These are phyloP conservation scores for Teleiodes luculella DNA, from an alignment of 2,888 invertebrate genomes.

Conservation along the genomic window DNA sequence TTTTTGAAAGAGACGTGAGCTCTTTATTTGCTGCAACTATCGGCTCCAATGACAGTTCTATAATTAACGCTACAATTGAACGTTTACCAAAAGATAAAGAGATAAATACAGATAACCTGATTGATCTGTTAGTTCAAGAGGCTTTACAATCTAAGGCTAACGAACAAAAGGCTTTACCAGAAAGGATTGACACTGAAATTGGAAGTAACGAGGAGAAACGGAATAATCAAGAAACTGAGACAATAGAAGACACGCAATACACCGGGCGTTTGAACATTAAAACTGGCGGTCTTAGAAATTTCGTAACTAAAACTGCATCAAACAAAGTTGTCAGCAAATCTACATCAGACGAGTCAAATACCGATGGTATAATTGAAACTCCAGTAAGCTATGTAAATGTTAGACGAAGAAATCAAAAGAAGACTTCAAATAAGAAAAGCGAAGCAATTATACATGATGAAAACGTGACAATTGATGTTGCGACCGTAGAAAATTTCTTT, in stretches of 20 bases:
- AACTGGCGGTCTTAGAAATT: not conserved
- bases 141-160: constrained; percentile 34
- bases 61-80: constrained; percentile 50
- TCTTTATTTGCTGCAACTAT: constrained; percentile 46
- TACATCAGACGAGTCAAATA: constrained; percentile 54
- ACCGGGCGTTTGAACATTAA: not conserved
- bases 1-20: constrained; percentile 25
- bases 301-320: constrained; percentile 17
- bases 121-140: constrained; percentile 50
- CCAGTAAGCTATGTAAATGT: constrained; percentile 37
- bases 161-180: constrained; percentile 25
- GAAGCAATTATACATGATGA: not conserved
- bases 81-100: constrained; percentile 41
- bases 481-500: constrained; percentile 50
- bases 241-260: constrained; percentile 37
- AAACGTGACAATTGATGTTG: constrained; percentile 28
- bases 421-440: constrained; percentile 10
- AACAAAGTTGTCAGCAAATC: constrained; percentile 35
- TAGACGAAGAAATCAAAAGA: constrained; percentile 27
- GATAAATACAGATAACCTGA: constrained; percentile 40
- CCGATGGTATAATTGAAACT: constrained; percentile 45
- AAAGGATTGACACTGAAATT: constrained; percentile 35
- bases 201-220: constrained; percentile 29
- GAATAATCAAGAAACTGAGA: constrained; percentile 29
- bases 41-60: constrained; percentile 44